These are phyloP conservation scores for Eledona agricola DNA, from an alignment of 2,888 invertebrate species.

Conservation along the genomic window DNA sequence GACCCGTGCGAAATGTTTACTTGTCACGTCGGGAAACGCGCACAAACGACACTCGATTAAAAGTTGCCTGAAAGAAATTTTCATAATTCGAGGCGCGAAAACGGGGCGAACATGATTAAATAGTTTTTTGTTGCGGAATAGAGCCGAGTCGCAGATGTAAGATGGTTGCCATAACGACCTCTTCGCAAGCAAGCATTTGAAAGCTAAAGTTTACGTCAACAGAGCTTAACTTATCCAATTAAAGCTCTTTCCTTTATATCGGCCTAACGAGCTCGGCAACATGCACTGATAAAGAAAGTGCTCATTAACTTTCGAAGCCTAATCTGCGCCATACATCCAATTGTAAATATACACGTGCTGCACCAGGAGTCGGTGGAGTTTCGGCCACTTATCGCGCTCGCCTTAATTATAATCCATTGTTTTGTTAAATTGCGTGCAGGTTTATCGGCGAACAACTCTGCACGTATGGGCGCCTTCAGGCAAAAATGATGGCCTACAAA, in stretches of 20 bases:
- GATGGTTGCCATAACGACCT: conserved; percentile 51
- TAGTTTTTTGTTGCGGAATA: not conserved
- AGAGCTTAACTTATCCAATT: conserved; percentile 60
- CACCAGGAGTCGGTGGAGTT: too few species aligned
- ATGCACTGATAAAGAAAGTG: conserved; percentile 57
- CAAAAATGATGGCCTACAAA: conserved; percentile 30
- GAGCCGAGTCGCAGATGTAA: conserved; percentile 40
- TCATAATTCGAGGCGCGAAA: conserved; percentile 3
- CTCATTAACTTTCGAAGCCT: conserved; percentile 53
- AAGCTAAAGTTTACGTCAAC: conserved; percentile 58
- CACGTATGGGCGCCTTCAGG: conserved; percentile 24
- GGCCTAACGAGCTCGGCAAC: conserved; percentile 58
- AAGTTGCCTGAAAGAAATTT: conserved; percentile 11
- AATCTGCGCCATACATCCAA: conserved; percentile 46
- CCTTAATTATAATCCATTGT: conserved; percentile 37
- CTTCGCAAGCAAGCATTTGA: conserved; percentile 50
- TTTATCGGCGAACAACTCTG: conserved; percentile 22
- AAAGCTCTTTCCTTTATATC: conserved; percentile 58
- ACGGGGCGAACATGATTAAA: not conserved
- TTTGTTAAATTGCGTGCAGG: conserved; percentile 32
- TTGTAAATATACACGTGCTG: conserved; percentile 41
- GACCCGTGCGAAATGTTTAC: conserved; percentile 15
- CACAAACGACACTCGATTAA: conserved; percentile 23
- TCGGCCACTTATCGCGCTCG: conserved; percentile 31
- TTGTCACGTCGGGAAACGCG: conserved; percentile 13